Percentiles rank a stretch among this genome's conserved stretches.
Conservation (phyloP, 2,113 vertebrate species). For the Takifugu flavidus region DNA sequence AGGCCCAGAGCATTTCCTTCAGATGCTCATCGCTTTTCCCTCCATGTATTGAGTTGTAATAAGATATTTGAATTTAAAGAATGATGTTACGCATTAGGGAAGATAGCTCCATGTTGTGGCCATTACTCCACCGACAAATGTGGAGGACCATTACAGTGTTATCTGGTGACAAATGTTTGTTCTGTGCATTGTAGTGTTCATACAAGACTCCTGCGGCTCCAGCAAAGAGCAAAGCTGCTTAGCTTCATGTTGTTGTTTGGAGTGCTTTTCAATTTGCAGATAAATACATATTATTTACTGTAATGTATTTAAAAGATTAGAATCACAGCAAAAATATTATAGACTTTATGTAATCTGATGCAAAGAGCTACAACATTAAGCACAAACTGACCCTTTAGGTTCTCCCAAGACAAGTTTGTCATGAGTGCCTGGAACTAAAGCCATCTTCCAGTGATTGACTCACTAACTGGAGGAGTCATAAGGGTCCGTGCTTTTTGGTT, state of each 20-base stretch:
- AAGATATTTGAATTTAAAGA: slow-evolving; percentile 61
- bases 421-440: too few relatives aligned
- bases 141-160: slow-evolving; percentile 4
- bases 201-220: background rate
- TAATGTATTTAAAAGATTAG: too few relatives aligned
- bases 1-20: slow-evolving; percentile 77
- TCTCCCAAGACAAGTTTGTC: too few relatives aligned
- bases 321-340: too few relatives aligned
- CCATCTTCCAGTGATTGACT: too few relatives aligned
- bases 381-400: too few relatives aligned
- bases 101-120: slow-evolving; percentile 34
- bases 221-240: background rate
- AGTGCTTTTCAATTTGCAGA: background rate
- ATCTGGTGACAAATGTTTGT: slow-evolving; percentile 26
- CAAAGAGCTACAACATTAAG: too few relatives aligned
- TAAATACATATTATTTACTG: too few relatives aligned
- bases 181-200: slow-evolving; percentile 22
- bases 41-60: slow-evolving; percentile 58
- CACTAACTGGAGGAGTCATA: too few relatives aligned
- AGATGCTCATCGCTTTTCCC: slow-evolving; percentile 49
- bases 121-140: slow-evolving; percentile 41
- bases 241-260: background rate
- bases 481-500: too few relatives aligned
- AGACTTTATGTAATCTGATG: too few relatives aligned
- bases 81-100: slow-evolving; percentile 51